Base-by-base conservation (phyloP, 2,113 vertebrate genomes). In the Xyliphius kryptos region DNA sequence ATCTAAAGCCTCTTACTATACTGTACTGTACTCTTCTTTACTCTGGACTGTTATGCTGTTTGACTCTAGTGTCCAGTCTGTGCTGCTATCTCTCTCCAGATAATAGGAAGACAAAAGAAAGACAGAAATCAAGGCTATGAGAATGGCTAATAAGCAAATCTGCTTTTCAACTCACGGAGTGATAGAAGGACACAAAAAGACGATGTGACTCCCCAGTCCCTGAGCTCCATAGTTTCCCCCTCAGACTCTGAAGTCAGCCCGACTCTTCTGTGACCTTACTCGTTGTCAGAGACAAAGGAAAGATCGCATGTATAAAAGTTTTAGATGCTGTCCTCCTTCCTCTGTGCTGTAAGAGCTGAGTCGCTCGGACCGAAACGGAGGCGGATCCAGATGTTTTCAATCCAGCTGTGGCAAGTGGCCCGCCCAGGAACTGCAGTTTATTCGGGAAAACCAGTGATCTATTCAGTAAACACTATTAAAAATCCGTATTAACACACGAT, bases 321-420 rank as follows among this genome's bases (percentile, higher is more conserved):
- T 63, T 38, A 41, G 50, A 44, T 26, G 59, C 51, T 62, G 47
- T n/a, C n/a, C n/a, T n/a, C 14, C 43, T 55, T 69, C 22, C 58
- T 59, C 67, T 58, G 52, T 48, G 64, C 53, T 68, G 41, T 11
- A 61, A 59, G 41, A 49, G 50, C 62, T 53, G 38, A 64, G 65
- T 52, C 65, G 56, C 61, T 64, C 19, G 67, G 61, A 66, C 46
- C 61, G 55, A 59, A 60, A 51, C 82, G 83, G 81, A 83, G 86
- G 75, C 83, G 81, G 78, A 78, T 81, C 87, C 90, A 92, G 89
- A 84, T 82, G 80, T 90, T 85, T 82, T 76, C 72, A 86, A 88
- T 89, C 88, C 90, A 90, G 90, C 90, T 91, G 89, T 81, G 84
- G 55, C 57, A 57, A 61, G 79, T 78, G 83, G 83, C 81, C 85